Evolutionary conservation across 1,140 invertebrate genomes (phyloP), one percentile per base, ranked within the genome.

Genomic region (Hycleus phaleratus): DNA sequence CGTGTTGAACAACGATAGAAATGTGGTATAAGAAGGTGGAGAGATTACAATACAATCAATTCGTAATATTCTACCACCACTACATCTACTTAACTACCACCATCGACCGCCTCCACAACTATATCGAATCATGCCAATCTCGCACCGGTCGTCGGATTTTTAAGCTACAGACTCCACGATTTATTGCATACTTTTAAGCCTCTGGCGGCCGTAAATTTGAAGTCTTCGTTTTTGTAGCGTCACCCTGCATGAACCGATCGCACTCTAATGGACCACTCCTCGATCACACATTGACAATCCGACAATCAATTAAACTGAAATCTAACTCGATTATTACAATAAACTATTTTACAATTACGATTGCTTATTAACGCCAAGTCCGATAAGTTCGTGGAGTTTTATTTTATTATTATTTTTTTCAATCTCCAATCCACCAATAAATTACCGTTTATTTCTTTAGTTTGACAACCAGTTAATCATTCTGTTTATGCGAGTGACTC

Each of bases 371-470:
- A 70, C 68, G 68, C 70, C 63, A 61, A 65, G 32, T 32, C 32
- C 32, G 66, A 69, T 72, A 72, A 72, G 68, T 72, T 69, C 68
- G 61, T 66, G 60, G 67, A 71, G 63, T 70, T 69, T 65, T 67
- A 18, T 18, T 18, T 18, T 18, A 18, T 18, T 18, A 18, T 18
- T 18, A 18, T 18, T 18, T 18, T 67, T 63, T 62, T 64, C 59
- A 60, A 68, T 32, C 32, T 32, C 32, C 4, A 32, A 32, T 32
- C 32, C 32, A 32, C 68, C 67, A 57, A 72, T 72, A 72, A 72
- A 72, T 72, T 67, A 70, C 32, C 68, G 65, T 70, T 71, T 71
- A 71, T 71, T 71, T 68, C 69, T 71, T 70, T 71, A 70, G 69
- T 71, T 71, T 71, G 69, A 71, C 69, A 68, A 61, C 65, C 68